Evolutionary conservation across 2,797 vertebrate genomes (phyloP), one percentile per base, ranked within the genome.

Genomic region (Sebastes wilsoni): DNA sequence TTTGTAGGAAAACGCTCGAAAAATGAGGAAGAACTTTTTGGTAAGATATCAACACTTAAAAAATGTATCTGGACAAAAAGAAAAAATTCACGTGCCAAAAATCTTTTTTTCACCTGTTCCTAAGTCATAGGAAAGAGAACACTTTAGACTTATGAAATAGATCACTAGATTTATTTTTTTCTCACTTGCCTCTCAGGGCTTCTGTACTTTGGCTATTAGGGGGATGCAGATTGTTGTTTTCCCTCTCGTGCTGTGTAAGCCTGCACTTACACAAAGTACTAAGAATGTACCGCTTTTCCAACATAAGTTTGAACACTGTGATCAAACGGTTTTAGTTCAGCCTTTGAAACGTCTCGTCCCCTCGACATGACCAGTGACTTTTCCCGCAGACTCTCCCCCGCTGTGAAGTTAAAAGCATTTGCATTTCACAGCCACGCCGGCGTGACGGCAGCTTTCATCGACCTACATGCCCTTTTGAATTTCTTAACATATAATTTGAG

Each of bases 341-440:
- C 38, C 59, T 84, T 61, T 67, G 22, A 82, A 85, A 8, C 20
- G 4, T 62, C 32, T 75, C 18, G 32, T 49, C 66, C 38, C 14
- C 65, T 76, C 58, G 54, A 80, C 77, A 71, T 64, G 82, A 86
- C 84, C 69, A 14, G 64, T 54, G 80, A 75, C 81, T 81, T 88
- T 82, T 71, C 54, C 66, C 13, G 64, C 77, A 58, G 80, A 81
- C 62, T 4, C 38, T 62, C 67, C 75, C 93, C 85, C 6, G 83
- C 89, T 89, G 89, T 85, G 88, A 90, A 86, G 83, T 83, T 86
- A 85, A 93, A 93, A 89, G 86, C 83, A 72, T 89, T 87, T 90
- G 65, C 84, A 81, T 84, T 92, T 90, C 83, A 84, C 79, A 83
- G 85, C 66, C 42, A 10, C 60, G 18, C 36, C 76, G 58, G 55